phyloP scores from a whole-genome alignment of 2,797 vertebrate species.

The Clarias fuscus region DNA sequence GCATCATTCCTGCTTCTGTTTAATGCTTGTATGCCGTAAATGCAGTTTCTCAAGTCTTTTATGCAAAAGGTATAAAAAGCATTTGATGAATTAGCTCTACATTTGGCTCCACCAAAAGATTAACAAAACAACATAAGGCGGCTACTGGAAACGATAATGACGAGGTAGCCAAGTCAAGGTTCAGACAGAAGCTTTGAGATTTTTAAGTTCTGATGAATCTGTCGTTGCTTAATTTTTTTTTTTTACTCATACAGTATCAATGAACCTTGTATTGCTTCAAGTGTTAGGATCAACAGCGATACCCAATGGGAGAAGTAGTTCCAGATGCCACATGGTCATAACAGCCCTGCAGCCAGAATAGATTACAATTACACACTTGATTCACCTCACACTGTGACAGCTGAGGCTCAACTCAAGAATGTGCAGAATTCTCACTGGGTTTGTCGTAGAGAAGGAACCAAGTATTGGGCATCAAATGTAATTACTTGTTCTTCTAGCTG shows the following conservation, averaged over 20 bases:
- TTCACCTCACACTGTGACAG: background rate
- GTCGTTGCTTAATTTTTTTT: too few relatives aligned
- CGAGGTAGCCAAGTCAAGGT: background rate
- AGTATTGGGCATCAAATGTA: background rate
- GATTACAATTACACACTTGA: slow-evolving; percentile 33
- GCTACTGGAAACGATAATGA: background rate
- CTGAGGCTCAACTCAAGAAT: slow-evolving; percentile 6
- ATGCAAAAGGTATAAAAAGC: background rate
- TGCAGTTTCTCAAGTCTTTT: background rate
- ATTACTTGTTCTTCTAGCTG: background rate
- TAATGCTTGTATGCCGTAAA: background rate
- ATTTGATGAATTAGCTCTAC: background rate
- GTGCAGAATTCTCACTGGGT: background rate
- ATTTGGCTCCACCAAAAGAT: background rate
- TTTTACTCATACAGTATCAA: too few relatives aligned
- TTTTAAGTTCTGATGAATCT: background rate
- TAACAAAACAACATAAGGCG: background rate
- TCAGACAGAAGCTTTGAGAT: background rate
- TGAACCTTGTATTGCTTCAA: background rate
- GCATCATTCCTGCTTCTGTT: background rate
- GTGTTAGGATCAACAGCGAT: background rate
- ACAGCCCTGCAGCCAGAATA: background rate
- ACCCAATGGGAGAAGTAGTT: background rate
- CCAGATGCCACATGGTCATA: background rate
- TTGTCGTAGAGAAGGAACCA: background rate